Evolutionary conservation across 1,140 invertebrate species (phyloP).

Genomic region (Diprion similis): DNA sequence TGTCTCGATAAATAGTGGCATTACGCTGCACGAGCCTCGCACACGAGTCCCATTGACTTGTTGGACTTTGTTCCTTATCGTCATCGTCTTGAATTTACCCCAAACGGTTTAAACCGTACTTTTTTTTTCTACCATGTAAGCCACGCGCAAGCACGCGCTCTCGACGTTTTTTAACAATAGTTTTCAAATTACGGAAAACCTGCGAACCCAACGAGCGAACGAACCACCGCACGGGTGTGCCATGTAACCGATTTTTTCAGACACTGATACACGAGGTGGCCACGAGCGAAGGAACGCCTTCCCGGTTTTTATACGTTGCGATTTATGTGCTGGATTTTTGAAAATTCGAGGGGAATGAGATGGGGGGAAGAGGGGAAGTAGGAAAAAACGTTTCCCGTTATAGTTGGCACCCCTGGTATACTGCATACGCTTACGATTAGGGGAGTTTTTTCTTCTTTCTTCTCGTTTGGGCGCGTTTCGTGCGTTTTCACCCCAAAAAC

Average conservation of each 20-base stretch:
- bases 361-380: constrained; percentile 23
- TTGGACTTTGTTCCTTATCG: too few species aligned
- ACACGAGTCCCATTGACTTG: too few species aligned
- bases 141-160: not conserved
- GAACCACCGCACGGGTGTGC: not conserved
- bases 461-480: constrained; percentile 1
- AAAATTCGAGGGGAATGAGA: not conserved
- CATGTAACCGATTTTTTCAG: not conserved
- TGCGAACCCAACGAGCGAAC: not conserved
- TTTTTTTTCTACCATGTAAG: not conserved
- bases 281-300: not conserved
- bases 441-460: not conserved
- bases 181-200: not conserved
- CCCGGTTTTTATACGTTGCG: not conserved
- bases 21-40: too few species aligned
- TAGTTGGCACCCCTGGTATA: not conserved
- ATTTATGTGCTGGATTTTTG: constrained; percentile 4
- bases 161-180: not conserved
- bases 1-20: too few species aligned
- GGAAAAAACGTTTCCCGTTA: constrained; percentile 7
- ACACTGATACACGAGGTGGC: not conserved
- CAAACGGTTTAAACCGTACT: not conserved
- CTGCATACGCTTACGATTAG: constrained; percentile 7
- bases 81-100: too few species aligned
- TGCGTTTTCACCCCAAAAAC: not conserved